Evolutionary conservation across 2,888 invertebrate species (phyloP).

Genomic region (Trilocha varians): DNA sequence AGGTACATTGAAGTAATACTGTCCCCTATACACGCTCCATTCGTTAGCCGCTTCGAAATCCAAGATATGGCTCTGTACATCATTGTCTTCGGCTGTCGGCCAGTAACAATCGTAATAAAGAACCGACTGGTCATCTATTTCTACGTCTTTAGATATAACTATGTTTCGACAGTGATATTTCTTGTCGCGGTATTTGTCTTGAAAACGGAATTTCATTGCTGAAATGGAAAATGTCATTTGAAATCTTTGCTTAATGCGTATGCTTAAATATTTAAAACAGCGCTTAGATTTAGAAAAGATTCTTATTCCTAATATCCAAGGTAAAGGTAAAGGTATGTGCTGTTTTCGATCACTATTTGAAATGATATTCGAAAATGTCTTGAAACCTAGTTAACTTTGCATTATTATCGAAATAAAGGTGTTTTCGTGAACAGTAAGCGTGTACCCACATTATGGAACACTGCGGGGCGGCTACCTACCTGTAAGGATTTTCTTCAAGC

Average conservation of each 20-base stretch:
- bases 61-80: conserved; percentile 47
- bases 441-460: no score
- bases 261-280: no score
- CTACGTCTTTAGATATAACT: conserved; percentile 45
- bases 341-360: no score
- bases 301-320: no score
- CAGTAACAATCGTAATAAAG: conserved; percentile 64
- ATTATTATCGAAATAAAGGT: no score
- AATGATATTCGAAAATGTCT: no score
- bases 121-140: conserved; percentile 50
- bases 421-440: no score
- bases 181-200: conserved; percentile 28
- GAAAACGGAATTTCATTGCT: conserved; percentile 64
- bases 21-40: conserved; percentile 44
- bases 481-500: no score
- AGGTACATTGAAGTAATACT: conserved; percentile 60
- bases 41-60: conserved; percentile 59
- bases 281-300: no score
- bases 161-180: conserved; percentile 58
- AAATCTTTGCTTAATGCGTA: not conserved
- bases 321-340: no score
- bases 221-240: conserved; percentile 17
- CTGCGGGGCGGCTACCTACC: no score
- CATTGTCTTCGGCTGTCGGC: conserved; percentile 40
- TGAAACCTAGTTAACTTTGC: no score